Conservation (phyloP, 2,888 invertebrate genomes). For the Tipula vernalis region DNA sequence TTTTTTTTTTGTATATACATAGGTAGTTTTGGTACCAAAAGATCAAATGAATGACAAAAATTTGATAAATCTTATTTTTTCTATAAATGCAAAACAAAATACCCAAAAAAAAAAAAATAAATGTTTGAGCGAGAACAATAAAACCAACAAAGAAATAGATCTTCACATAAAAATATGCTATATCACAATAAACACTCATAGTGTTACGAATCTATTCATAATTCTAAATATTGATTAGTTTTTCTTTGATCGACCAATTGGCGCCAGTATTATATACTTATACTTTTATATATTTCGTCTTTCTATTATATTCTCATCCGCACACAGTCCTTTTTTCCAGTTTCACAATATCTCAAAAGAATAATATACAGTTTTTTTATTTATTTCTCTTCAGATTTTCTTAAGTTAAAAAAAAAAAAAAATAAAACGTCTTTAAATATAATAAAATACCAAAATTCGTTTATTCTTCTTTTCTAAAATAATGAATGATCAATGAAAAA, state of each 20-base stretch:
- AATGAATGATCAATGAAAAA: neutral
- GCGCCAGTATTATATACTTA: constrained; percentile 7
- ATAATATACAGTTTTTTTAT: neutral
- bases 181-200: neutral
- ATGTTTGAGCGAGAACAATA: neutral
- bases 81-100: neutral
- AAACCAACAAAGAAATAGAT: neutral
- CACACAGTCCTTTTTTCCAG: neutral
- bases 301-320: neutral
- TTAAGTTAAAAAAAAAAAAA: neutral
- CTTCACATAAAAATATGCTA: neutral
- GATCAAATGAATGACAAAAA: neutral
- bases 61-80: neutral
- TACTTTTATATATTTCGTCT: neutral
- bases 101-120: neutral
- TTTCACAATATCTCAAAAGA: neutral
- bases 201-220: neutral
- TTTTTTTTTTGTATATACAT: neutral
- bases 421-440: neutral
- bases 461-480: neutral
- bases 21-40: neutral
- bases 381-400: neutral
- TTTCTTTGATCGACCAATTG: constrained; percentile 6
- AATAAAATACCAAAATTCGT: neutral
- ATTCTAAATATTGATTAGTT: neutral